Percentiles rank a stretch among this genome's conserved stretches.
Conservation (phyloP, 2,797 vertebrate genomes). For the Margarornis squamiger region DNA sequence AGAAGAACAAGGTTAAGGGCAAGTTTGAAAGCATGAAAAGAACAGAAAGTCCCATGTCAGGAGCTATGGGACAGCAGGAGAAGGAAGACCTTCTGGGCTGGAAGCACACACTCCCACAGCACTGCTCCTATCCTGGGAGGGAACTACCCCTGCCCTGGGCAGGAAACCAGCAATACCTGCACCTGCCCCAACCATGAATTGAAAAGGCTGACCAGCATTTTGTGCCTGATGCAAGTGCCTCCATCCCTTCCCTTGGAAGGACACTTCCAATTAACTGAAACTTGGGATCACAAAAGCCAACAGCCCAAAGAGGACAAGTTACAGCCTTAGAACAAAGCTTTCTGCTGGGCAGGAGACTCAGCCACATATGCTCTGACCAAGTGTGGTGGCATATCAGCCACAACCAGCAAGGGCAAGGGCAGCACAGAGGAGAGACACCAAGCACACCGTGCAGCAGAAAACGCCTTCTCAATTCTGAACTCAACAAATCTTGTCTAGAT, state of each 20-base stretch:
- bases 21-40: neutral
- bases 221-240: neutral
- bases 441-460: neutral
- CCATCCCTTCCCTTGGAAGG: neutral
- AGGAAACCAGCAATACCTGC: neutral
- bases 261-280: neutral
- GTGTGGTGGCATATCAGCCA: neutral
- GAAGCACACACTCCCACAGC: neutral
- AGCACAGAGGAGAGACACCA: neutral
- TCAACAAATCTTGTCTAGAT: neutral
- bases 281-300: neutral
- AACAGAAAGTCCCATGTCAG: fast-evolving
- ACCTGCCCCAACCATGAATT: fast-evolving
- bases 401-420: neutral
- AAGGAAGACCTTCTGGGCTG: neutral
- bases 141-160: neutral
- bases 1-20: neutral
- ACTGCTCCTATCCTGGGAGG: neutral
- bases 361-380: fast-evolving
- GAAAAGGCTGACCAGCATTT: neutral
- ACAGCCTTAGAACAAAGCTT: neutral
- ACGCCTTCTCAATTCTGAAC: neutral
- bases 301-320: neutral
- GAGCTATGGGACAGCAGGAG: neutral
- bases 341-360: fast-evolving